Percentiles rank a stretch among this genome's conserved stretches.
Evolutionary conservation across 2,888 invertebrate genomes (phyloP).

Genomic region (Brachypterus glaber): DNA sequence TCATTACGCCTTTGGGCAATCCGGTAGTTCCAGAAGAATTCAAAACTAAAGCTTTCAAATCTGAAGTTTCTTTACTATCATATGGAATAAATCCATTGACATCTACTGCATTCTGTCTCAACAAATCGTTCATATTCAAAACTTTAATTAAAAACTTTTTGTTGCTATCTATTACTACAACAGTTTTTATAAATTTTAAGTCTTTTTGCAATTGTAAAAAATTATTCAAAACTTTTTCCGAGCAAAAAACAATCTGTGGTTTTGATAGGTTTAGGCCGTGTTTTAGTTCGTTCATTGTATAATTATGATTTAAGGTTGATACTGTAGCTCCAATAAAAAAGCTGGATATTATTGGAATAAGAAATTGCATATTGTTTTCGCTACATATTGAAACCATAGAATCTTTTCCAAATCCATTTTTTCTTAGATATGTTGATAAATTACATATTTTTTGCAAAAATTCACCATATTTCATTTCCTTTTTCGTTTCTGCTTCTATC

Average conservation of each 20-base stretch:
- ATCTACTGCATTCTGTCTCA: too few species aligned
- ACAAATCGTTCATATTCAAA: too few species aligned
- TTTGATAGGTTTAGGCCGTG: conserved; percentile 55
- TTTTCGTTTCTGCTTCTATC: conserved; percentile 25
- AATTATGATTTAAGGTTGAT: conserved; percentile 27
- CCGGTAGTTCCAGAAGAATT: conserved; percentile 65
- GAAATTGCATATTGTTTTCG: conserved; percentile 28
- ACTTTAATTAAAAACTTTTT: conserved; percentile 9
- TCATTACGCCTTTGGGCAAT: conserved; percentile 55
- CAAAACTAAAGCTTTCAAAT: conserved; percentile 32
- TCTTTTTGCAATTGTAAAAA: conserved; percentile 42
- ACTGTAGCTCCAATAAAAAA: conserved; percentile 25
- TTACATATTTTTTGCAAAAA: conserved; percentile 23
- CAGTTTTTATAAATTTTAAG: conserved; percentile 37
- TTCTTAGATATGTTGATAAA: conserved; percentile 25
- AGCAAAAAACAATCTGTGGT: conserved; percentile 57
- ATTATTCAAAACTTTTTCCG: conserved; percentile 46
- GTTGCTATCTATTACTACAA: conserved; percentile 45
- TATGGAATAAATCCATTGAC: conserved; percentile 19
- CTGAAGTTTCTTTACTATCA: conserved; percentile 18
- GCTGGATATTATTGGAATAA: conserved; percentile 26
- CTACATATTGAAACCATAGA: conserved; percentile 26
- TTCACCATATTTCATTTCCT: conserved; percentile 21
- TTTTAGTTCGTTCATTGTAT: conserved; percentile 23
- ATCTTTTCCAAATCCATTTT: conserved; percentile 20